Evolutionary conservation across 2,888 invertebrate species (phyloP).

Genomic region (Apotomis capreana): DNA sequence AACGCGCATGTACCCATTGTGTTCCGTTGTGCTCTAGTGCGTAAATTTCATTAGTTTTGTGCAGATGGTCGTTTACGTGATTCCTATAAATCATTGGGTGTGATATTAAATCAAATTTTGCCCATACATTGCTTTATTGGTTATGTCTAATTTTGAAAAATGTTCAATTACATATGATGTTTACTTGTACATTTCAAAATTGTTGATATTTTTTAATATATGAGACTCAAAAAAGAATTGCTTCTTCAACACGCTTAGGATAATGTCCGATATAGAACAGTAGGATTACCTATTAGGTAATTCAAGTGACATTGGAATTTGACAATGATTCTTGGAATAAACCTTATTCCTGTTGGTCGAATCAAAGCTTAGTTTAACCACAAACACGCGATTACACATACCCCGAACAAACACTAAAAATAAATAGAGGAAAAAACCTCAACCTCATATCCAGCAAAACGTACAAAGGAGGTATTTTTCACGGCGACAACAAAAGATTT

Average conservation of each 20-base stretch:
- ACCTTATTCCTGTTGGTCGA: no score
- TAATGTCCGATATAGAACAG: no score
- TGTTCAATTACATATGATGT: not conserved
- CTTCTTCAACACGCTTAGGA: no score
- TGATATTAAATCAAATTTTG: slow-evolving; percentile 40
- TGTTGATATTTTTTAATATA: no score
- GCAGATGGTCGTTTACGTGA: slow-evolving; percentile 68
- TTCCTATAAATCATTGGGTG: slow-evolving; percentile 68
- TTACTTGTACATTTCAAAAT: not conserved
- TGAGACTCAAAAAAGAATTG: no score
- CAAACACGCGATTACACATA: slow-evolving; percentile 10
- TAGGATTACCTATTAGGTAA: no score
- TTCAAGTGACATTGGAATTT: no score
- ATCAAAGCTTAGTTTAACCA: not conserved
- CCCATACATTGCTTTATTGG: slow-evolving; percentile 20
- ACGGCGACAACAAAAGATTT: slow-evolving; percentile 66
- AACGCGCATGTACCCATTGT: slow-evolving; percentile 66
- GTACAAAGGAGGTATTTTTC: slow-evolving; percentile 42
- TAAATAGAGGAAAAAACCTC: slow-evolving; percentile 25
- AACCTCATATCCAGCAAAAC: slow-evolving; percentile 30
- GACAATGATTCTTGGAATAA: no score
- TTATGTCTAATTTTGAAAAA: not conserved
- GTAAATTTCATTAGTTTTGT: slow-evolving; percentile 80
- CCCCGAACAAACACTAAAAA: slow-evolving; percentile 24
- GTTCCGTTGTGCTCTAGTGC: slow-evolving; percentile 63